Evolutionary conservation across 2,888 invertebrate species (phyloP).

Genomic region (Allolobophora icterica): DNA sequence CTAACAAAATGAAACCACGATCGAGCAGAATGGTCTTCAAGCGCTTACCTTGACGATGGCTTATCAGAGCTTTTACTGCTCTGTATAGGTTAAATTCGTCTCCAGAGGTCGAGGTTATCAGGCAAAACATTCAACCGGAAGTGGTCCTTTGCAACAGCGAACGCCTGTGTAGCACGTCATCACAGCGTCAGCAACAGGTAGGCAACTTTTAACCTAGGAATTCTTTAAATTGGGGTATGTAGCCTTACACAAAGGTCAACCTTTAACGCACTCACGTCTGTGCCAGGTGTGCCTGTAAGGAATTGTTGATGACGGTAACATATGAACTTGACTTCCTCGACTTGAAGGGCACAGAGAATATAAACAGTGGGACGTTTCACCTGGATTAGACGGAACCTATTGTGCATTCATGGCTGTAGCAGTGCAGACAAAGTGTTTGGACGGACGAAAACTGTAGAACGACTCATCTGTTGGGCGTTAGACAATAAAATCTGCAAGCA

Average conservation of each 20-base stretch:
- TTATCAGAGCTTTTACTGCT: background rate
- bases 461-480: background rate
- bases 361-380: too few relatives aligned
- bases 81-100: background rate
- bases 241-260: background rate
- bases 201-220: background rate
- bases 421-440: background rate
- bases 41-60: background rate
- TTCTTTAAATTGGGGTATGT: background rate
- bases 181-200: background rate
- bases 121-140: slow-evolving; percentile 13
- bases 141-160: background rate
- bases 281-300: background rate
- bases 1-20: too few relatives aligned
- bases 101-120: background rate
- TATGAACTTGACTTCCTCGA: background rate
- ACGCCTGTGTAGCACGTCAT: background rate
- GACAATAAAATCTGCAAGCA: background rate
- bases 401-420: background rate
- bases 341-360: background rate
- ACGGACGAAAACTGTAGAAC: background rate
- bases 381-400: background rate
- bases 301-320: background rate
- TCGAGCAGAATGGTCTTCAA: too few relatives aligned
- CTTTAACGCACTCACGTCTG: background rate